Conservation (phyloP, 2,888 invertebrate genomes). For the Aphidoletes aphidimyza region DNA sequence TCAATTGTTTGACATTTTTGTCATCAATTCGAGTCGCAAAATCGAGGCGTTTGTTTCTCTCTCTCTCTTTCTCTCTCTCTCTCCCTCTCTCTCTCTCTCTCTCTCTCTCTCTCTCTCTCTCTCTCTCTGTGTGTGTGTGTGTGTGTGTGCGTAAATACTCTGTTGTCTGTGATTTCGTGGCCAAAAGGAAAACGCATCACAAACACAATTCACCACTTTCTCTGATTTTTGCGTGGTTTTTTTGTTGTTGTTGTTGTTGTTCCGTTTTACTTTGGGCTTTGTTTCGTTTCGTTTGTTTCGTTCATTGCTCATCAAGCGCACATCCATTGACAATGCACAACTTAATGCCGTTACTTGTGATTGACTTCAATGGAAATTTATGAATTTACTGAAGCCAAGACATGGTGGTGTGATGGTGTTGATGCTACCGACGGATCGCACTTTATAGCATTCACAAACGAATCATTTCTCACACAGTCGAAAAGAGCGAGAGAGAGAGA, state of each 20-base stretch:
- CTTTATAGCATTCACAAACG: not conserved
- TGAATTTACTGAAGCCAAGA: constrained; percentile 20
- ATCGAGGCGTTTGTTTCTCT: too few species aligned
- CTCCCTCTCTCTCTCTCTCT: too few species aligned
- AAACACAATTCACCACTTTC: not conserved
- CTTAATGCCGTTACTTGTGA: constrained; percentile 47
- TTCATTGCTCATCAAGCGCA: constrained; percentile 37
- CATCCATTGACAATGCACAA: constrained; percentile 20
- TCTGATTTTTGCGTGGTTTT: not conserved
- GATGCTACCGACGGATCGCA: not conserved
- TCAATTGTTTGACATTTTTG: constrained; percentile 50
- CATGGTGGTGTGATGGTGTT: not conserved
- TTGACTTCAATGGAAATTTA: constrained; percentile 52
- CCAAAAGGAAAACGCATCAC: constrained; percentile 10
- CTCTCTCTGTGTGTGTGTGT: too few species aligned
- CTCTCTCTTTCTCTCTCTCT: too few species aligned
- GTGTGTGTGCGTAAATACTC: not conserved
- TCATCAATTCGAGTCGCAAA: not conserved
- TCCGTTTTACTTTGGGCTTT: not conserved
- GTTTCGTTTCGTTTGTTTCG: not conserved
- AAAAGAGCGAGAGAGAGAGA: not conserved
- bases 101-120: too few species aligned
- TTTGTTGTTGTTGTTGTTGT: not conserved
- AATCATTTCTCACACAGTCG: not conserved
- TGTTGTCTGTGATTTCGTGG: constrained; percentile 42